Conservation (phyloP, 2,888 invertebrate genomes). For the Leptinotarsa rubiginosa region DNA sequence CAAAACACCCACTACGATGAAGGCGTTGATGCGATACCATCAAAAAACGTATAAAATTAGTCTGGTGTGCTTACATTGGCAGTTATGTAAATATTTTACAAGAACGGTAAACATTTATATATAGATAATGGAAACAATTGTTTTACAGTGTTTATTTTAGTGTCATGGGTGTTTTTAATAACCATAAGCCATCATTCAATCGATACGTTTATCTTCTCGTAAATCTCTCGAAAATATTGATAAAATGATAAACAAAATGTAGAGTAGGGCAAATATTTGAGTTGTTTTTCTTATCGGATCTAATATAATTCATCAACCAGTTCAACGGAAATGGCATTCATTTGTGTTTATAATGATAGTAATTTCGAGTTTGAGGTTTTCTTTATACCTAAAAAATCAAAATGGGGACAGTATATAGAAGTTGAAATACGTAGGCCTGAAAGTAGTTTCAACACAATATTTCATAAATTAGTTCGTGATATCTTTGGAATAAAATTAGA, state of each 20-base stretch:
- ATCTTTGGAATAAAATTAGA: too few relatives aligned
- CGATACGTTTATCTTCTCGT: constrained; percentile 18
- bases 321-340: constrained; percentile 6
- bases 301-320: neutral
- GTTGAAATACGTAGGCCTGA: too few relatives aligned
- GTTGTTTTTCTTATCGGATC: constrained; percentile 4
- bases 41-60: constrained; percentile 39
- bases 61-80: constrained; percentile 42
- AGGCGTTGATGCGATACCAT: constrained; percentile 29
- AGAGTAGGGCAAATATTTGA: constrained; percentile 30
- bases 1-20: constrained; percentile 8
- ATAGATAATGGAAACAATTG: constrained; percentile 45
- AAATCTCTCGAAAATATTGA: constrained; percentile 37
- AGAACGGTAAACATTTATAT: constrained; percentile 40
- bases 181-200: constrained; percentile 37
- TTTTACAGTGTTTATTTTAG: constrained; percentile 42
- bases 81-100: constrained; percentile 45
- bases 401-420: too few relatives aligned
- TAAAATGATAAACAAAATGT: constrained; percentile 30
- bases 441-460: too few relatives aligned
- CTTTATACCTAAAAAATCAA: neutral
- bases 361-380: neutral
- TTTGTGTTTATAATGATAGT: neutral
- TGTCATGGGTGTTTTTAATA: constrained; percentile 44
- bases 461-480: too few relatives aligned